Conservation (phyloP, 2,113 vertebrate species). For the Rhinolophus ferrumequinum region DNA sequence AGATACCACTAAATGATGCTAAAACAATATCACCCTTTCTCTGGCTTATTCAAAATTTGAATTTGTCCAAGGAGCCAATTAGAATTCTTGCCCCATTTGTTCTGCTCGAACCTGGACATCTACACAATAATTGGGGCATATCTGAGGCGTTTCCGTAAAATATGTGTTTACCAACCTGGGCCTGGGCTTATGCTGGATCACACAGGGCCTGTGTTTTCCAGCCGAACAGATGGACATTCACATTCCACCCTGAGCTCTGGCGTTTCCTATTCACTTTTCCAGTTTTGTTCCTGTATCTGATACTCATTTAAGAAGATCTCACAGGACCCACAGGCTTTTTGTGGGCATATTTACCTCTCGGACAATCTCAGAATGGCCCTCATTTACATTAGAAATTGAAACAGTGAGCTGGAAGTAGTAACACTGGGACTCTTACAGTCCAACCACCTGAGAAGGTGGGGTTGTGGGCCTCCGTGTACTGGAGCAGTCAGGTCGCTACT, state of each 20-base stretch:
- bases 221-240: background rate
- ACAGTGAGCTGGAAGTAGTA: background rate
- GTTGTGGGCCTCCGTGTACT: background rate
- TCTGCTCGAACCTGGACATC: slow-evolving; percentile 21
- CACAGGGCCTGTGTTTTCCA: slow-evolving; percentile 22
- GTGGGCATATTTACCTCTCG: slow-evolving; percentile 70
- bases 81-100: background rate
- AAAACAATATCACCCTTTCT: slow-evolving; percentile 53
- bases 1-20: background rate
- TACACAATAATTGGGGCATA: slow-evolving; percentile 48
- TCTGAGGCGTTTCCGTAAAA: slow-evolving; percentile 64
- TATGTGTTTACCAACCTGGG: slow-evolving; percentile 58
- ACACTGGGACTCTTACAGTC: background rate
- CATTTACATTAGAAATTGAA: slow-evolving; percentile 59
- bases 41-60: slow-evolving; percentile 68
- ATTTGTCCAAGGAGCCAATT: slow-evolving; percentile 66
- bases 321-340: slow-evolving; percentile 59
- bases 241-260: slow-evolving; percentile 28
- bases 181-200: background rate
- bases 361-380: slow-evolving; percentile 51
- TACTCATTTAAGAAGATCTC: slow-evolving; percentile 76
- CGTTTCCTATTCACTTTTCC: slow-evolving; percentile 65
- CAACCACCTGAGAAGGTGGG: background rate
- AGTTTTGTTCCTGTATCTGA: slow-evolving; percentile 75
- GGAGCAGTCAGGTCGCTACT: background rate